phyloP scores from a whole-genome alignment of 2,113 vertebrate species.

The Gallinago undulata region DNA sequence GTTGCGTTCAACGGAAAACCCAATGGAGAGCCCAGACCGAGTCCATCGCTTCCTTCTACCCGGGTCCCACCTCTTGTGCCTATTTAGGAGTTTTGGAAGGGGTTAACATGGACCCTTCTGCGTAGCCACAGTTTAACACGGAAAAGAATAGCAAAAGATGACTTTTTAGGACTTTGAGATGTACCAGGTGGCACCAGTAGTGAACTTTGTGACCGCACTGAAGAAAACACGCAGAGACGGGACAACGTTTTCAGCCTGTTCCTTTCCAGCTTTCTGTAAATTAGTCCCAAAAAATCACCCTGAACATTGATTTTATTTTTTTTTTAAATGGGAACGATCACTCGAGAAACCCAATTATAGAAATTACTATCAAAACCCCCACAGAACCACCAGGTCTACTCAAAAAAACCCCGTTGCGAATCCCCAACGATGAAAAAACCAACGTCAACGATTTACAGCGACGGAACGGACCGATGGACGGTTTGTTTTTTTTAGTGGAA shows the following conservation, averaged over 20 bases:
- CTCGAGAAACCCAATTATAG: too few relatives aligned
- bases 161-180: neutral
- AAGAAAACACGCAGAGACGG: neutral
- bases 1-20: neutral
- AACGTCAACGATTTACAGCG: too few relatives aligned
- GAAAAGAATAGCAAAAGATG: neutral
- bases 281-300: too few relatives aligned
- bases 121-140: neutral
- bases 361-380: neutral
- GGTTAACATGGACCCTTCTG: neutral
- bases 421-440: neutral
- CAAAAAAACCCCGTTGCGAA: neutral
- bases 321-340: neutral
- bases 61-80: neutral
- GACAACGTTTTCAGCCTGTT: neutral
- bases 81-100: neutral
- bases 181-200: neutral
- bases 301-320: too few relatives aligned
- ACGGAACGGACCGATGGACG: too few relatives aligned
- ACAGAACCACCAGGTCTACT: neutral
- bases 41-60: neutral
- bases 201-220: neutral
- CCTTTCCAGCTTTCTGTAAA: neutral
- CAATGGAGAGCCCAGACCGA: accelerated
- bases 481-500: neutral